Conservation (phyloP, 2,888 invertebrate species). For the Lottia gigantea region DNA sequence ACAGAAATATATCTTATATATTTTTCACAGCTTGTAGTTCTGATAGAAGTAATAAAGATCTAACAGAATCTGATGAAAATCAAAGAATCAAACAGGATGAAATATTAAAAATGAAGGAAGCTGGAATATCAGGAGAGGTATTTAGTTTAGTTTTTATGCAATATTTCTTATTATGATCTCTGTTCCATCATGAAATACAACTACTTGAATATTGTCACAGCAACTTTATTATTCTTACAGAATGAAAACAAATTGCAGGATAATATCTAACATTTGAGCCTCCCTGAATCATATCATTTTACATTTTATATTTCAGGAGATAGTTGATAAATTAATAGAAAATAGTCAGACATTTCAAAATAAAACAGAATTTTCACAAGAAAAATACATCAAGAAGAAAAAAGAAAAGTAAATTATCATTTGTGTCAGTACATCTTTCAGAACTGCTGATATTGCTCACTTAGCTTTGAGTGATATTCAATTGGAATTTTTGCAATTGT, state of each 20-base stretch:
- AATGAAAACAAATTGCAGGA: no score
- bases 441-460: no score
- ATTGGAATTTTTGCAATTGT: no score
- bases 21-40: constrained; percentile 14
- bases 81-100: constrained; percentile 86
- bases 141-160: background rate
- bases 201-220: no score
- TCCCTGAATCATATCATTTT: no score
- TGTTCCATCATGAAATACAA: no score
- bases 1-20: constrained; percentile 1
- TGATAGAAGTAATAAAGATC: constrained; percentile 79
- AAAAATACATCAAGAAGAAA: constrained; percentile 94
- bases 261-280: no score
- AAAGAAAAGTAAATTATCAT: constrained; percentile 89
- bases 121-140: constrained; percentile 77
- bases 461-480: no score
- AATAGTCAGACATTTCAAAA: constrained; percentile 89
- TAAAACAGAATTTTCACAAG: constrained; percentile 88
- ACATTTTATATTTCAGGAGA: constrained; percentile 71
- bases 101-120: constrained; percentile 82
- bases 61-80: constrained; percentile 82
- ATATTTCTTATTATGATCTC: background rate
- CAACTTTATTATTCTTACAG: no score
- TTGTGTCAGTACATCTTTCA: no score
- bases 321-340: constrained; percentile 86